Evolutionary conservation across 2,888 invertebrate genomes (phyloP).

Genomic region (Apocheima hispidaria): DNA sequence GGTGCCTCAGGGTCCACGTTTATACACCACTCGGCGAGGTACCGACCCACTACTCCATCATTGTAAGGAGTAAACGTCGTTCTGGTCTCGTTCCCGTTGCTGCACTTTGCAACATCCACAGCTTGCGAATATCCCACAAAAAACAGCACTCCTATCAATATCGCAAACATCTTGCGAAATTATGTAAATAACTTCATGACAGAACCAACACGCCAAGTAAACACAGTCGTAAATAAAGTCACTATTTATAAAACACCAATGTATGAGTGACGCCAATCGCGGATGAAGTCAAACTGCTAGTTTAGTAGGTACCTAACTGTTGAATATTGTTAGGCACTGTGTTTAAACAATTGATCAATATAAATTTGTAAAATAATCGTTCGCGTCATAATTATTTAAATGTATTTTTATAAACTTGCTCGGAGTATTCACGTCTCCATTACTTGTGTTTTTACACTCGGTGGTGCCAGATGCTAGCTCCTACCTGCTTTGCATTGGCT

Average conservation of each 20-base stretch:
- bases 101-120: constrained; percentile 47
- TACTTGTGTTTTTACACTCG: too few species aligned
- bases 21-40: constrained; percentile 61
- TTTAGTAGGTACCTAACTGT: too few species aligned
- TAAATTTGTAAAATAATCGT: too few species aligned
- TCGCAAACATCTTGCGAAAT: constrained; percentile 42
- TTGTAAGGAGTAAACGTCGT: constrained; percentile 48
- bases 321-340: too few species aligned
- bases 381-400: too few species aligned
- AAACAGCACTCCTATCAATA: constrained; percentile 51
- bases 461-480: too few species aligned
- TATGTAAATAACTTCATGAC: constrained; percentile 47
- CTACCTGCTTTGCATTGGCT: too few species aligned
- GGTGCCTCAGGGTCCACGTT: constrained; percentile 32
- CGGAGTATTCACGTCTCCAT: too few species aligned
- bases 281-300: neutral
- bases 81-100: constrained; percentile 36
- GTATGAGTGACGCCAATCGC: constrained; percentile 7
- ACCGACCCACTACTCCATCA: constrained; percentile 60
- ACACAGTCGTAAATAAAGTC: constrained; percentile 18
- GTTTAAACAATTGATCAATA: too few species aligned
- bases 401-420: too few species aligned
- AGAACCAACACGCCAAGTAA: constrained; percentile 5
- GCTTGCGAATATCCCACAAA: constrained; percentile 45
- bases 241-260: neutral